phyloP scores from a whole-genome alignment of 2,888 invertebrate genomes.

The Drosophila mimica region DNA sequence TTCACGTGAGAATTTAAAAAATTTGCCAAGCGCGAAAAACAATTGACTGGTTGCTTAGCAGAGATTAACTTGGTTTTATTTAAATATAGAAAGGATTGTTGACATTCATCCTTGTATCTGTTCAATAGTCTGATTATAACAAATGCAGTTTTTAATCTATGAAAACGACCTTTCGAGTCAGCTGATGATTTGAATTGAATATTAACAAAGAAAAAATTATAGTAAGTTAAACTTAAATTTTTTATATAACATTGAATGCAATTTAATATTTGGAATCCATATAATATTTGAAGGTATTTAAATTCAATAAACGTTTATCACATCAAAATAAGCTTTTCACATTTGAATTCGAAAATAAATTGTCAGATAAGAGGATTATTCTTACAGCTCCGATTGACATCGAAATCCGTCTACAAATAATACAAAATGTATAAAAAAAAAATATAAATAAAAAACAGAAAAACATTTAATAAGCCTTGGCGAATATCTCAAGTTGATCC shows the following conservation, averaged over 20 bases:
- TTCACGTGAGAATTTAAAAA: neutral
- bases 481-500: slow-evolving; percentile 26
- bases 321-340: neutral
- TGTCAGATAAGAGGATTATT: slow-evolving; percentile 1
- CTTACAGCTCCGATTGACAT: neutral
- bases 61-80: neutral
- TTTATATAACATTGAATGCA: neutral
- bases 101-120: neutral
- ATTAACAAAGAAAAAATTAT: neutral
- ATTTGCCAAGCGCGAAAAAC: neutral
- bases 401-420: slow-evolving; percentile 7
- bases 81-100: neutral
- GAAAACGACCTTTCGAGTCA: neutral
- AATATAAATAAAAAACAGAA: neutral
- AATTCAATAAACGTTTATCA: neutral
- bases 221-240: neutral
- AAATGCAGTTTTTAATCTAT: neutral
- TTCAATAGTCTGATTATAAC: neutral
- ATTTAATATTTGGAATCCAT: neutral
- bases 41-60: neutral
- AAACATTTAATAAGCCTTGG: slow-evolving; percentile 18
- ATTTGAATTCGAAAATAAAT: neutral
- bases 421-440: neutral
- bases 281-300: neutral
- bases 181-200: neutral